Percentiles rank a stretch among this genome's conserved stretches.
Evolutionary conservation across 2,797 vertebrate genomes (phyloP).

Genomic region (Vireo griseus): DNA sequence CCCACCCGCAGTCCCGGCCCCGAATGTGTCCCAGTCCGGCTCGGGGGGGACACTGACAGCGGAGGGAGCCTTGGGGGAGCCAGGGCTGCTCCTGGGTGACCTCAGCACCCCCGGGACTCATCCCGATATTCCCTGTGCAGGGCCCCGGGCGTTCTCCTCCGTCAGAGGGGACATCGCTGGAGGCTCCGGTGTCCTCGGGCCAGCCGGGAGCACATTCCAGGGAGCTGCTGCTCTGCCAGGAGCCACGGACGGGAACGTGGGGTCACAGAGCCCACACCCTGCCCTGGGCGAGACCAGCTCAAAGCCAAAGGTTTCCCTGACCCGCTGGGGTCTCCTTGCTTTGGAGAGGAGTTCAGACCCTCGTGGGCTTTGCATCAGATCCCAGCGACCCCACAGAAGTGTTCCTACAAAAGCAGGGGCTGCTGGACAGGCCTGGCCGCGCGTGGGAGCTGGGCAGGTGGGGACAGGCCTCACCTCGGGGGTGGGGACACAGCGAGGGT

Average conservation of each 20-base stretch:
- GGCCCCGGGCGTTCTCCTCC: neutral
- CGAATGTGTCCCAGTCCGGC: neutral
- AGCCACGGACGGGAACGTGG: accelerated
- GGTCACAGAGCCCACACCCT: neutral
- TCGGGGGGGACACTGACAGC: neutral
- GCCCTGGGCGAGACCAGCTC: accelerated
- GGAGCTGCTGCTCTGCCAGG: neutral
- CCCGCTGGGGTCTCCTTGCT: accelerated
- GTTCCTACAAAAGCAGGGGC: neutral
- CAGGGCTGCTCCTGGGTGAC: neutral
- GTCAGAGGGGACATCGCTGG: accelerated
- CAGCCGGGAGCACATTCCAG: accelerated
- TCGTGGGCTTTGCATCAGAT: accelerated
- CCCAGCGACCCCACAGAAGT: accelerated
- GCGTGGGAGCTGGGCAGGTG: neutral
- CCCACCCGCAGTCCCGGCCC: neutral
- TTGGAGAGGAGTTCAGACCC: neutral
- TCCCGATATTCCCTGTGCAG: neutral
- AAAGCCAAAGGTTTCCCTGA: neutral
- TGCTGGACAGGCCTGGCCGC: neutral
- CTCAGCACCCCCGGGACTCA: neutral
- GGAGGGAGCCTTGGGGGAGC: neutral
- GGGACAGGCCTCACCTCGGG: neutral
- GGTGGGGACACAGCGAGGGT: neutral
- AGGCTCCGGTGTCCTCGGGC: neutral